Evolutionary conservation across 2,797 vertebrate genomes (phyloP).

Genomic region (Sus cebifrons): DNA sequence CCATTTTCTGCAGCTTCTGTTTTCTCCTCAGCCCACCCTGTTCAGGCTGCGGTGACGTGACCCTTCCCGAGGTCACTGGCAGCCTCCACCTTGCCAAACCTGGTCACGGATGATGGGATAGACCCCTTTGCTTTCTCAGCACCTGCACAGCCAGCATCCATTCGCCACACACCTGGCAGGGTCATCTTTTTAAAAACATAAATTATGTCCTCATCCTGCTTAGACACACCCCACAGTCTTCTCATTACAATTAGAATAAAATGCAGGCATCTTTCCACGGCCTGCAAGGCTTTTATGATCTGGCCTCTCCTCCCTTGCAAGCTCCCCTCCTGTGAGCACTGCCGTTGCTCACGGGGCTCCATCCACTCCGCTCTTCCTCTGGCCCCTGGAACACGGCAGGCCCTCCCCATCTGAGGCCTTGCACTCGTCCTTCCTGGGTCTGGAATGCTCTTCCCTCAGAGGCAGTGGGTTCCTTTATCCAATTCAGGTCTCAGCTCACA

Average conservation of each 20-base stretch:
- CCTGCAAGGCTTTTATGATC: neutral
- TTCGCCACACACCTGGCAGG: neutral
- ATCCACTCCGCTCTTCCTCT: neutral
- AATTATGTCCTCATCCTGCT: neutral
- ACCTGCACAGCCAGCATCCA: neutral
- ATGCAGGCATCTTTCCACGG: neutral
- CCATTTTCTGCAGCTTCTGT: neutral
- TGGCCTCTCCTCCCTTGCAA: neutral
- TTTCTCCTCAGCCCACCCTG: neutral
- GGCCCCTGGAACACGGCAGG: neutral
- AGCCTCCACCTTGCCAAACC: neutral
- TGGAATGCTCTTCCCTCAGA: neutral
- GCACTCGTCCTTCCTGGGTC: neutral
- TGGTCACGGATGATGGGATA: neutral
- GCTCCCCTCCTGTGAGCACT: neutral
- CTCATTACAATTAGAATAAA: neutral
- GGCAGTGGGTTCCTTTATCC: neutral
- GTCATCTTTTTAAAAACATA: neutral
- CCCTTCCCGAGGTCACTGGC: neutral
- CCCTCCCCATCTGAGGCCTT: neutral
- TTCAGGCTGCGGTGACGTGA: neutral
- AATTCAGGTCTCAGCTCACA: neutral
- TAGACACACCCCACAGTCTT: neutral
- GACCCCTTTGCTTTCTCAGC: neutral
- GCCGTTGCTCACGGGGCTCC: neutral